phyloP scores from a whole-genome alignment of 2,113 vertebrate genomes.

The Tonatia bakeri region DNA sequence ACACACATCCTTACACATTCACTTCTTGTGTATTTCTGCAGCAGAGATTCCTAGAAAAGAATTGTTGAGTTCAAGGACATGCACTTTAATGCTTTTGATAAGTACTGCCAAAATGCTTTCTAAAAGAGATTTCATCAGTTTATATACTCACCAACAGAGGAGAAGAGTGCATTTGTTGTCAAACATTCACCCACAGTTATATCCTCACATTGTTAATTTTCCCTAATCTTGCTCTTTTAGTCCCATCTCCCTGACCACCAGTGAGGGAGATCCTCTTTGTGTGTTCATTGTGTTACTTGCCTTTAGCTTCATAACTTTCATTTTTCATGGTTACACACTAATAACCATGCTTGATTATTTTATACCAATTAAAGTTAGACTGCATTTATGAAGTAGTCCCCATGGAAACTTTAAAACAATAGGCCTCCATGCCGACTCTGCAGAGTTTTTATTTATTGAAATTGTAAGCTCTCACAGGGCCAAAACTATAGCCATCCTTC shows the following conservation, averaged over 20 bases:
- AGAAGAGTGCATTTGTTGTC: neutral
- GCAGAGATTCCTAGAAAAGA: neutral
- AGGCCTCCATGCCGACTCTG: neutral
- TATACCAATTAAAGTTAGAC: constrained; percentile 2
- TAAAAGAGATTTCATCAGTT: neutral
- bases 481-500: neutral
- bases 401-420: neutral
- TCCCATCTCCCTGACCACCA: neutral
- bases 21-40: neutral
- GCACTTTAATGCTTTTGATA: neutral
- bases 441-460: neutral
- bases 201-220: neutral
- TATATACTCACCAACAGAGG: neutral
- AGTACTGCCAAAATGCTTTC: neutral
- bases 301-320: neutral
- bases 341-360: constrained; percentile 18
- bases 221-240: neutral
- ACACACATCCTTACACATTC: neutral
- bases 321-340: constrained; percentile 24
- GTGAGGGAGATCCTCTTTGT: neutral
- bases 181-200: neutral
- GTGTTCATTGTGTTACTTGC: neutral
- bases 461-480: neutral
- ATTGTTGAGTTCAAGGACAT: neutral
- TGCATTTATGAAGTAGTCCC: constrained; percentile 4